These are phyloP conservation scores for Tauraco erythrolophus DNA, from an alignment of 2,113 vertebrate species.

Conservation along the genomic window DNA sequence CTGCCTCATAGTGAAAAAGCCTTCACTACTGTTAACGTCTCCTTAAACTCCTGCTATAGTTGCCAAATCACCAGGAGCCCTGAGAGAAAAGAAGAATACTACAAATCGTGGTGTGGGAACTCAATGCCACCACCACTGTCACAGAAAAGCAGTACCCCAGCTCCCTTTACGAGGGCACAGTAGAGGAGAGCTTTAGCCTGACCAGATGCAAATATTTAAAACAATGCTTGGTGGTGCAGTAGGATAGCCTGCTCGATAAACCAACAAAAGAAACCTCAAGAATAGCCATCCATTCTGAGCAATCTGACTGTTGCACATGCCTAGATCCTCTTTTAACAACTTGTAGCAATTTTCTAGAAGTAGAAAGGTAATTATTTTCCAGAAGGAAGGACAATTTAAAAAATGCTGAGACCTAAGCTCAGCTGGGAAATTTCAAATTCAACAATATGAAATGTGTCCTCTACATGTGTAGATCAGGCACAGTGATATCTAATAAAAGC, in stretches of 20 bases:
- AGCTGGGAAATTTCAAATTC: not conserved
- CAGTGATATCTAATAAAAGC: not conserved
- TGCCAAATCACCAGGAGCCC: not conserved
- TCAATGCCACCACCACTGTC: not conserved
- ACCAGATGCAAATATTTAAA: not conserved
- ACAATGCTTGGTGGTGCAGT: not conserved
- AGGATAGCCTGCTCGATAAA: not conserved
- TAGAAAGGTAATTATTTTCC: not conserved
- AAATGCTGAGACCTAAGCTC: not conserved
- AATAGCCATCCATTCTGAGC: not conserved
- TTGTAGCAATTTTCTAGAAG: not conserved
- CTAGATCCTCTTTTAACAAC: not conserved
- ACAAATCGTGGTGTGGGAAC: not conserved
- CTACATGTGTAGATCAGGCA: not conserved
- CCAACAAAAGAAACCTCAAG: not conserved
- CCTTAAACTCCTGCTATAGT: not conserved
- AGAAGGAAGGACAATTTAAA: not conserved
- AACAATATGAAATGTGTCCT: not conserved
- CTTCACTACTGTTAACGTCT: not conserved
- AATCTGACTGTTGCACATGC: not conserved
- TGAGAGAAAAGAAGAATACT: not conserved
- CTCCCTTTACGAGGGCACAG: not conserved
- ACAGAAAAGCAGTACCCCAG: not conserved
- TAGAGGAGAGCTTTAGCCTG: not conserved
- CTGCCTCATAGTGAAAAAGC: not conserved